Evolutionary conservation across 2,113 vertebrate species (phyloP).

Genomic region (Pteronura brasiliensis): DNA sequence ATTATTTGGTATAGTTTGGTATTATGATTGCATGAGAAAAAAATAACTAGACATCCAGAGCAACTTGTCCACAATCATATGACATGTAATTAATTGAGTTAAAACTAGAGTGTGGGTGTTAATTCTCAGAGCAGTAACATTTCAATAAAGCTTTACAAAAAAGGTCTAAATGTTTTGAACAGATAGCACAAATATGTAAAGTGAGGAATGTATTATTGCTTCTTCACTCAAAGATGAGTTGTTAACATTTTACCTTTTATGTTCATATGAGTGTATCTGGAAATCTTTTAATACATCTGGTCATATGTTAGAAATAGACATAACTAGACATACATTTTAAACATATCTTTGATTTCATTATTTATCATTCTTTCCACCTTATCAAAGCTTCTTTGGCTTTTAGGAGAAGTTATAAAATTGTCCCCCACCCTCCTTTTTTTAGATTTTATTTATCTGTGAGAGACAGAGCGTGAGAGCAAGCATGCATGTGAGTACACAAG

Average conservation of each 20-base stretch:
- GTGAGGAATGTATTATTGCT: not conserved
- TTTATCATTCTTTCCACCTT: not conserved
- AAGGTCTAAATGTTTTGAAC: not conserved
- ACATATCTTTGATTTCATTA: slow-evolving; percentile 14
- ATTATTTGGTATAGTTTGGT: not conserved
- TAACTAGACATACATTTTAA: slow-evolving; percentile 3
- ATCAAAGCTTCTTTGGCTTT: not conserved
- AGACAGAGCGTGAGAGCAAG: not conserved
- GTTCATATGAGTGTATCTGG: not conserved
- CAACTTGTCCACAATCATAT: slow-evolving; percentile 4
- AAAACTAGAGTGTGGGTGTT: slow-evolving; percentile 30
- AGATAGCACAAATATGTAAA: slow-evolving; percentile 32
- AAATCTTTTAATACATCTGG: not conserved
- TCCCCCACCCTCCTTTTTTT: not conserved
- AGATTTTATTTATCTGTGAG: not conserved
- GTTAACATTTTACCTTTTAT: slow-evolving; percentile 3
- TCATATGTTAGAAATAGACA: not conserved
- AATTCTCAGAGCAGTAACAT: slow-evolving; percentile 5
- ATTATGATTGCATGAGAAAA: not conserved
- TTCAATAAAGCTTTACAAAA: slow-evolving; percentile 23
- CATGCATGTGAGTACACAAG: not conserved
- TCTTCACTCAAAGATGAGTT: slow-evolving; percentile 1
- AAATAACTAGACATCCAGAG: slow-evolving; percentile 1
- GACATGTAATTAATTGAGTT: not conserved
- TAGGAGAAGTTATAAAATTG: not conserved